Base-by-base conservation (phyloP, 1,140 invertebrate species). In the Drosophila triauraria region DNA sequence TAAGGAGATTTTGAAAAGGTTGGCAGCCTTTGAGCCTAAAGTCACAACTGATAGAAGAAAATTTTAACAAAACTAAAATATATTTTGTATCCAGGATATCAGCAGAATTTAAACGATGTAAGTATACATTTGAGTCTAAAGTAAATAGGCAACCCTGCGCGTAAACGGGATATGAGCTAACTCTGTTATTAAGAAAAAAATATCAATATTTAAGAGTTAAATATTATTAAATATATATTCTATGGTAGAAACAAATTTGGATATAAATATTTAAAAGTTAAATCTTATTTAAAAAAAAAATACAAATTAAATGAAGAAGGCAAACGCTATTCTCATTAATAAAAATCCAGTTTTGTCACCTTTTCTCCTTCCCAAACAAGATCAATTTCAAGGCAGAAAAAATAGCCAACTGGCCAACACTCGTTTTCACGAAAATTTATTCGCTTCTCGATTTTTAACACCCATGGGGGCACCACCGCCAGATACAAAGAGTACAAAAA, bases 401-500 rank as follows among this genome's bases (percentile, higher is more conserved):
- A 51, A 23, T 15, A 23, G 13, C 53, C 53, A 54, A 5, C 4
- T 23, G 4, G 20, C 0, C 53, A 54, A 10, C 53, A n/a, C 53
- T 40, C 2, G 9, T 38, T 40, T 54, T 54, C 68, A 75, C 78
- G 57, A 72, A 88, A 84, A 90, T 88, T 84, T 88, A 88, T 88
- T 88, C 84, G 84, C 64, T 81, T 80, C 65, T 78, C 74, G 77
- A 84, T 87, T 83, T 87, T 88, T 88, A 90, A 87, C 84, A 88
- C 84, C 85, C 84, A 88, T 80, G 84, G 84, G 84, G 84, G 80
- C 82, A 78, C 65, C 57, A 51, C 58, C 25, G 42, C 38, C 51
- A 35, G 38, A 62, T 23, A 58, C 74, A 20, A 13, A 43, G 53
- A 59, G 64, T 57, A n/a, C 27, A 54, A 60, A 76, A 67, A 54